Conservation (phyloP, 2,113 vertebrate genomes). For the Nestor notabilis region DNA sequence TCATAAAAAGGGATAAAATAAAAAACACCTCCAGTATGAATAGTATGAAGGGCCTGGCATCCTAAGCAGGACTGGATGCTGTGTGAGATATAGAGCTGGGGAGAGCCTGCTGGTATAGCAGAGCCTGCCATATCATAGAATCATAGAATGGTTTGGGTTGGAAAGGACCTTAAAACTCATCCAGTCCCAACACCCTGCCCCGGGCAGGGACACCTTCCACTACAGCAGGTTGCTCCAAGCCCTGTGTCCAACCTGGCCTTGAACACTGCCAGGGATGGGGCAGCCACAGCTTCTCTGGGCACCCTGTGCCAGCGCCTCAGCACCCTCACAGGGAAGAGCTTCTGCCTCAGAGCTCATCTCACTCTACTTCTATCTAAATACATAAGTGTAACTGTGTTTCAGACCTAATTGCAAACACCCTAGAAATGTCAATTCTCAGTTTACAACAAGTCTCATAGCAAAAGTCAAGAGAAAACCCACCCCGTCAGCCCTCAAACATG, state of each 20-base stretch:
- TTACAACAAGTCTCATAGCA: neutral
- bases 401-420: neutral
- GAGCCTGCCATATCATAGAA: neutral
- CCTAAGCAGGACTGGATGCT: neutral
- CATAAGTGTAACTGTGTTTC: accelerated
- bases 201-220: neutral
- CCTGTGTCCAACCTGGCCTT: too few relatives aligned
- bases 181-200: neutral
- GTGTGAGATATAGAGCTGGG: neutral
- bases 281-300: neutral
- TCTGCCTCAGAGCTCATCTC: neutral
- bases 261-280: too few relatives aligned
- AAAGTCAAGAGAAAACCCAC: neutral
- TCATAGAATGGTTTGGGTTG: neutral
- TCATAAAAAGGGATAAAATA: neutral
- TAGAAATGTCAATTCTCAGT: neutral
- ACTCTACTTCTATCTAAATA: neutral
- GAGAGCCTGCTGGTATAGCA: neutral
- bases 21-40: neutral
- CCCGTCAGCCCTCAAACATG: too few relatives aligned
- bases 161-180: neutral
- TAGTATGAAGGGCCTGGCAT: neutral
- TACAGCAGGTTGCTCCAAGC: too few relatives aligned
- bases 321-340: neutral
- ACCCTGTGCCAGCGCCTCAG: neutral